Evolutionary conservation across 2,113 vertebrate genomes (phyloP).

Genomic region (Coptodon bakossiorum): DNA sequence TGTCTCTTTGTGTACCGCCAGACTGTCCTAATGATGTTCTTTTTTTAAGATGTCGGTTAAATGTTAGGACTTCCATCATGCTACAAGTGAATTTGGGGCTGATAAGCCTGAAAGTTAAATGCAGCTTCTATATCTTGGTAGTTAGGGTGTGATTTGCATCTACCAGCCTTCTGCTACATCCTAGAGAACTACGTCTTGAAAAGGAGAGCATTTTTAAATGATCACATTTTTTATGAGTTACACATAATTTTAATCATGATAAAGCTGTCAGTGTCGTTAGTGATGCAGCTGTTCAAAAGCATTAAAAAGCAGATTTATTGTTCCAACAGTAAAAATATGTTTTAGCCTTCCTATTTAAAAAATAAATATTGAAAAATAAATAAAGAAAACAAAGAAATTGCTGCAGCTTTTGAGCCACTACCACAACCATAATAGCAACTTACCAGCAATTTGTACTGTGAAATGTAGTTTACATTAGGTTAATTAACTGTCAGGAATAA

Average conservation of each 20-base stretch:
- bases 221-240: background rate
- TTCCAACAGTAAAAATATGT: background rate
- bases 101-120: background rate
- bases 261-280: background rate
- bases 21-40: background rate
- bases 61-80: background rate
- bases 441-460: background rate
- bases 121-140: background rate
- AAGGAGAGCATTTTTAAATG: background rate
- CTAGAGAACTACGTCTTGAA: background rate
- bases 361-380: background rate
- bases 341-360: background rate
- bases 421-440: background rate
- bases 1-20: background rate
- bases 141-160: background rate
- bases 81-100: background rate
- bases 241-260: background rate
- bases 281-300: background rate
- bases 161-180: background rate
- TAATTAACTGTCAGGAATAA: background rate
- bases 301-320: background rate
- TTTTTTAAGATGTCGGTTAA: background rate
- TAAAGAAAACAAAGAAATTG: background rate
- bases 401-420: background rate
- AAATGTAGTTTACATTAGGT: background rate